These are phyloP conservation scores for Apamea anceps DNA, from an alignment of 2,888 invertebrate species.

Conservation along the genomic window DNA sequence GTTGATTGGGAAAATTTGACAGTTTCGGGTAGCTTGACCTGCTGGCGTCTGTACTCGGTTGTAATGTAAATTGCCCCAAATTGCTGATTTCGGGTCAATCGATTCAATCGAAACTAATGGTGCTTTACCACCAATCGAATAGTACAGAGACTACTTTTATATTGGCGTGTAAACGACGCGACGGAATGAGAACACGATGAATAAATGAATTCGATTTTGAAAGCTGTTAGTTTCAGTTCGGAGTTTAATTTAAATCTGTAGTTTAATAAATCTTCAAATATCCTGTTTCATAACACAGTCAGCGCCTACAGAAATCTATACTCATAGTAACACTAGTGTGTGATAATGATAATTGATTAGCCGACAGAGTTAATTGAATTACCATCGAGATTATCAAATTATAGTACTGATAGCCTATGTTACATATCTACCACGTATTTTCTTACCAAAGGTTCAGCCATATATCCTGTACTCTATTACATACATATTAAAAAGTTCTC, in stretches of 20 bases:
- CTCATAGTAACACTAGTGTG: neutral
- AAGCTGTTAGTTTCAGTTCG: slow-evolving; percentile 23
- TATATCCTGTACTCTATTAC: neutral
- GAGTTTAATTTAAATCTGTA: neutral
- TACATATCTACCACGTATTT: neutral
- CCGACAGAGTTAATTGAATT: neutral
- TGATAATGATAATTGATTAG: neutral
- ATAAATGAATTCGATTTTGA: slow-evolving; percentile 45
- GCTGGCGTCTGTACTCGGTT: no score
- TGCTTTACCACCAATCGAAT: slow-evolving; percentile 35
- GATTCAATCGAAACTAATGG: slow-evolving; percentile 52
- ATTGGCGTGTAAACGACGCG: slow-evolving; percentile 33
- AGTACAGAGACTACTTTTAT: slow-evolving; percentile 40
- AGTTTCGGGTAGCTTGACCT: no score
- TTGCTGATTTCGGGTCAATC: slow-evolving; percentile 51
- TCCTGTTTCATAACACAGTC: neutral
- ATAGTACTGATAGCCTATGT: neutral
- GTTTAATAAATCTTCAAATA: slow-evolving; percentile 11
- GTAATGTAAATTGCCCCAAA: slow-evolving; percentile 49
- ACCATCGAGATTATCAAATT: neutral
- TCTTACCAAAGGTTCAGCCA: neutral
- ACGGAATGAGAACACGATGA: slow-evolving; percentile 33
- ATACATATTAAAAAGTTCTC: neutral
- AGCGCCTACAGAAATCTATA: neutral
- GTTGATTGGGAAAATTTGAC: no score